These are phyloP conservation scores for Spea multiplicata DNA, from an alignment of 2,113 vertebrate genomes.

Conservation along the genomic window DNA sequence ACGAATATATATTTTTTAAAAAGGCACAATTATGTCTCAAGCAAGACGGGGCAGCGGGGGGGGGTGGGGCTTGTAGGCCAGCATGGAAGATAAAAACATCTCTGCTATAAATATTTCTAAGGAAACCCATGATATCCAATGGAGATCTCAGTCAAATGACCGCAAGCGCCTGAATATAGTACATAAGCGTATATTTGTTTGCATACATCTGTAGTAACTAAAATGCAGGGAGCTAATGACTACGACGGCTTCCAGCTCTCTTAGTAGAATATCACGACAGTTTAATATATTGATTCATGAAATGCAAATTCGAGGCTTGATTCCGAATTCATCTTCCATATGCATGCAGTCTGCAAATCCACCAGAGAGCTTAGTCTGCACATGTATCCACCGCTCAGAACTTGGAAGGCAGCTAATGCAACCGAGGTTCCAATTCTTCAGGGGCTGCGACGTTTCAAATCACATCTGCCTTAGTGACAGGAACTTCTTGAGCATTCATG, in stretches of 20 bases:
- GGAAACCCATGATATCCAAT: not conserved
- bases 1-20: too few species aligned
- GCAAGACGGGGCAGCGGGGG: too few species aligned
- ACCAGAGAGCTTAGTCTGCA: slow-evolving; percentile 45
- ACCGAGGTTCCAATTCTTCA: not conserved
- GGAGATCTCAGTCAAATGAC: slow-evolving; percentile 37
- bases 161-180: slow-evolving; percentile 14
- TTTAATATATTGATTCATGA: slow-evolving; percentile 20
- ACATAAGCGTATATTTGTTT: slow-evolving; percentile 23
- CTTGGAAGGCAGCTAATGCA: slow-evolving; percentile 14
- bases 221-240: not conserved
- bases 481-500: slow-evolving; percentile 9
- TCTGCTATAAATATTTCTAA: too few species aligned
- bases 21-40: too few species aligned
- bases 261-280: slow-evolving; percentile 17
- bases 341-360: slow-evolving; percentile 23
- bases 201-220: slow-evolving; percentile 13
- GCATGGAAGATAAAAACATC: too few species aligned
- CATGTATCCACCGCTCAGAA: slow-evolving; percentile 33
- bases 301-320: slow-evolving; percentile 14
- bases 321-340: slow-evolving; percentile 35
- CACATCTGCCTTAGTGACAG: slow-evolving; percentile 35
- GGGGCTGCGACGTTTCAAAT: slow-evolving; percentile 19
- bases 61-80: too few species aligned
- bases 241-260: slow-evolving; percentile 10